Conservation (phyloP, 64 coral and sea anemone species). For the Montipora efflorescens region DNA sequence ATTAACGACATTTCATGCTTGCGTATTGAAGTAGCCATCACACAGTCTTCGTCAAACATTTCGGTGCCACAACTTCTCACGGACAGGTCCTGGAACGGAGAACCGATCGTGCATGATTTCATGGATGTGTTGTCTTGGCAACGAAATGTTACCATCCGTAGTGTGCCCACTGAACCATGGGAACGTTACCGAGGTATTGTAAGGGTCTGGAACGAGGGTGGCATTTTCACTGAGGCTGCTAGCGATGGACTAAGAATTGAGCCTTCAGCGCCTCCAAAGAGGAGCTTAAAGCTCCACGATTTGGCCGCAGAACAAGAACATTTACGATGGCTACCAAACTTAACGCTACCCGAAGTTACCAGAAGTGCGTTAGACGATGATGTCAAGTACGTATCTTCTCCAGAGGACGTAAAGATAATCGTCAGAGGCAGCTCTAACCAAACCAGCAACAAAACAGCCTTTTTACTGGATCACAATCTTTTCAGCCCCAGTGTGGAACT, state of each 20-base stretch:
- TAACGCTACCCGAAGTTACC: slow-evolving; percentile 53
- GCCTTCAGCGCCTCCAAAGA: slow-evolving; percentile 59
- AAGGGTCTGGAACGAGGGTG: slow-evolving; percentile 62
- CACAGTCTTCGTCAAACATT: slow-evolving; percentile 38
- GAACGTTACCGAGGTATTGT: slow-evolving; percentile 81
- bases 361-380: slow-evolving; percentile 66
- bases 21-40: slow-evolving; percentile 73
- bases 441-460: slow-evolving; percentile 19
- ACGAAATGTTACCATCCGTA: slow-evolving; percentile 69
- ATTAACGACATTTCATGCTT: slow-evolving; percentile 77
- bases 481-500: slow-evolving; percentile 61
- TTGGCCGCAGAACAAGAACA: slow-evolving; percentile 69
- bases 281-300: slow-evolving; percentile 57
- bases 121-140: slow-evolving; percentile 77
- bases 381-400: slow-evolving; percentile 81
- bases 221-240: slow-evolving; percentile 66
- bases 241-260: slow-evolving; percentile 71
- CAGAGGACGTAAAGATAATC: neutral
- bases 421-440: slow-evolving; percentile 31
- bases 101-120: slow-evolving; percentile 73
- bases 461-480: slow-evolving; percentile 18
- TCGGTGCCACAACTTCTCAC: slow-evolving; percentile 33
- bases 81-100: slow-evolving; percentile 51
- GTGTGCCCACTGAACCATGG: slow-evolving; percentile 32
- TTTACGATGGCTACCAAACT: slow-evolving; percentile 74